These are phyloP conservation scores for Stichopus horrens DNA, from an alignment of 53 echinoderm and acorn worm genomes.

Conservation along the genomic window DNA sequence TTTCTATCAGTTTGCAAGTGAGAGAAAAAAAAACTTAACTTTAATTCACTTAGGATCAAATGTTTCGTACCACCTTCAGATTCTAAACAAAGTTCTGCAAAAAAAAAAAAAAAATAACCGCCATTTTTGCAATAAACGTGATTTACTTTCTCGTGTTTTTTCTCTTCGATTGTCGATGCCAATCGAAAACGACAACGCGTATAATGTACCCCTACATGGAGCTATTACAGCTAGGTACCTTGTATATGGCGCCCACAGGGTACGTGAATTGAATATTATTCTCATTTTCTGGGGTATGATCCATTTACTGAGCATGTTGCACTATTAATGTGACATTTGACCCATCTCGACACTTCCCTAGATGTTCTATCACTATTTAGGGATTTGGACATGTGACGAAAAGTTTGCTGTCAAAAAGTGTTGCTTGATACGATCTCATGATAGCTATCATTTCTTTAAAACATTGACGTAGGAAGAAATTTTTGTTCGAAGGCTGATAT, in stretches of 20 bases:
- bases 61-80: neutral
- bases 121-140: neutral
- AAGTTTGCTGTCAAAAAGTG: neutral
- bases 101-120: neutral
- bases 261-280: neutral
- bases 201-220: neutral
- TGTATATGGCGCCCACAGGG: neutral
- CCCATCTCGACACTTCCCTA: conserved; percentile 13
- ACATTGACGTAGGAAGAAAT: too few relatives aligned
- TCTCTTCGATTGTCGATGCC: neutral
- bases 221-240: too few relatives aligned
- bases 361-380: neutral
- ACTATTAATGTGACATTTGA: conserved; percentile 31
- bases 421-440: too few relatives aligned
- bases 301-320: neutral
- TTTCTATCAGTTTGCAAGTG: too few relatives aligned
- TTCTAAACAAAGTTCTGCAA: neutral
- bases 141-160: neutral
- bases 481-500: too few relatives aligned
- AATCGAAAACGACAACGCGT: conserved; percentile 7
- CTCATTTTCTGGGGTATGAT: conserved; percentile 18
- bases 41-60: conserved; percentile 33
- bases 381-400: conserved; percentile 22
- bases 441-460: too few relatives aligned
- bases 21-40: too few relatives aligned